Conservation (phyloP, 2,888 invertebrate genomes). For the Achlya flavicornis region DNA sequence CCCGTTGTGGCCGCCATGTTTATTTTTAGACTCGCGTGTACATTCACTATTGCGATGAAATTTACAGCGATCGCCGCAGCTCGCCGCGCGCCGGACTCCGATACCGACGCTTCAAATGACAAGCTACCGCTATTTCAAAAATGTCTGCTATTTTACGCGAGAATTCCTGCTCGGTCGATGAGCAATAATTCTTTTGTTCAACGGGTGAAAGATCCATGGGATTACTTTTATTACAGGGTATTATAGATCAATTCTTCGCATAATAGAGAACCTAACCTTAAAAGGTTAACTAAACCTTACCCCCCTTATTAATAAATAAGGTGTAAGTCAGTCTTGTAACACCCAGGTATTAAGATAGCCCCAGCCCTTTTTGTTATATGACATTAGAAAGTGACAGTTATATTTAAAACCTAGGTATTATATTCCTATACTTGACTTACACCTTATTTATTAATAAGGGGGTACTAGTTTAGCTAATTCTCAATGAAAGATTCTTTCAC, state of each 20-base stretch:
- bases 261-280: constrained; percentile 9
- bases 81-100: constrained; percentile 61
- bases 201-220: constrained; percentile 54
- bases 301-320: too few relatives aligned
- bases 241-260: constrained; percentile 34
- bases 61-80: constrained; percentile 68
- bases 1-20: constrained; percentile 71
- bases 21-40: constrained; percentile 78
- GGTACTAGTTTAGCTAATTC: not conserved
- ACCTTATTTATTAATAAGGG: too few relatives aligned
- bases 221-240: constrained; percentile 62
- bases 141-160: constrained; percentile 74
- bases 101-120: constrained; percentile 73
- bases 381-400: too few relatives aligned
- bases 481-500: too few relatives aligned
- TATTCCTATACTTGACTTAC: too few relatives aligned
- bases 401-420: too few relatives aligned
- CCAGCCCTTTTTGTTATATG: too few relatives aligned
- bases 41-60: constrained; percentile 77
- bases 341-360: too few relatives aligned
- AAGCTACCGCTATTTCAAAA: constrained; percentile 76
- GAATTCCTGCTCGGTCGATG: constrained; percentile 66
- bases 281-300: not conserved
- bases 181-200: constrained; percentile 71
- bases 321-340: too few relatives aligned